Conservation (phyloP, 2,113 vertebrate species). For the Gopherus flavomarginatus region DNA sequence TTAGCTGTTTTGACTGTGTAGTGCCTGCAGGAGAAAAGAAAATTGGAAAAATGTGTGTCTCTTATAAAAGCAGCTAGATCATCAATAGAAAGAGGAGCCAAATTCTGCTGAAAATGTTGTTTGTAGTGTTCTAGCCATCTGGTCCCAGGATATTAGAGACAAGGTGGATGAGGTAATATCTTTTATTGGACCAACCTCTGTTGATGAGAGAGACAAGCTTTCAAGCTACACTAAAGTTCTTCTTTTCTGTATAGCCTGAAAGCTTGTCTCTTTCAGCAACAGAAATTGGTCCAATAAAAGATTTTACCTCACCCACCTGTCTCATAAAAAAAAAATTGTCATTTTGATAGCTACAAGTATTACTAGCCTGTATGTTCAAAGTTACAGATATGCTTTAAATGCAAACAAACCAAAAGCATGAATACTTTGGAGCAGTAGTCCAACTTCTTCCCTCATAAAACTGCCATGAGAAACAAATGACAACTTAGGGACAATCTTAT, state of each 20-base stretch:
- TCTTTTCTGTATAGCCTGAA: neutral
- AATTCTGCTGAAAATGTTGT: neutral
- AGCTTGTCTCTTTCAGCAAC: neutral
- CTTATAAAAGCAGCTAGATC: neutral
- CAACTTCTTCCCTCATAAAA: neutral
- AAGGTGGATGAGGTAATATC: neutral
- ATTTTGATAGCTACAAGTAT: too few species aligned
- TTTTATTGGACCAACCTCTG: neutral
- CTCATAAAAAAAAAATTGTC: neutral
- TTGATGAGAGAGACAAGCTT: neutral
- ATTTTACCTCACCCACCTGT: neutral
- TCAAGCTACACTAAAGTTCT: neutral
- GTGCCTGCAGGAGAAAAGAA: neutral
- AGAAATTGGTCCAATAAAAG: neutral
- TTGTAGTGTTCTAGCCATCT: neutral
- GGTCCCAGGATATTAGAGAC: neutral
- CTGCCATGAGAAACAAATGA: too few species aligned
- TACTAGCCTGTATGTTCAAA: neutral
- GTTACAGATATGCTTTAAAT: neutral
- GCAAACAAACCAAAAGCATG: neutral
- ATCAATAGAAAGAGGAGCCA: neutral
- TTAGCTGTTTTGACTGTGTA: neutral
- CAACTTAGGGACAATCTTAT: too few species aligned
- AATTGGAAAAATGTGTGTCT: neutral
- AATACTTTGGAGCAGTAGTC: neutral